Evolutionary conservation across 2,113 vertebrate genomes (phyloP).

Genomic region (Hippocampus mohnikei): DNA sequence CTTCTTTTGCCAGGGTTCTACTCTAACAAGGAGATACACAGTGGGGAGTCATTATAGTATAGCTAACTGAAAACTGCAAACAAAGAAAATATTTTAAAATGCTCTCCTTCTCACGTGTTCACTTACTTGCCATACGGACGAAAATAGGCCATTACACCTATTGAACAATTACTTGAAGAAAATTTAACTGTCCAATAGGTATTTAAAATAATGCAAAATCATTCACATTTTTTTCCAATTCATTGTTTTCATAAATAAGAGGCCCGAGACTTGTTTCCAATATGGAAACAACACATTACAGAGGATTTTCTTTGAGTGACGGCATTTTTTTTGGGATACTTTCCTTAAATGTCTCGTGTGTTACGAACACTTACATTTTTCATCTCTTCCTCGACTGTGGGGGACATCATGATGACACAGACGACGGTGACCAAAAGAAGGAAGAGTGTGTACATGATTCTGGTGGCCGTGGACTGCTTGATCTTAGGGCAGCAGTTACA

Average conservation of each 20-base stretch:
- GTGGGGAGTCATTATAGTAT: constrained; percentile 30
- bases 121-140: too few species aligned
- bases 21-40: constrained; percentile 43
- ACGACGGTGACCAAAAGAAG: constrained; percentile 86
- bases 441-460: constrained; percentile 92
- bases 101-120: too few species aligned
- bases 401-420: constrained; percentile 94
- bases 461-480: constrained; percentile 92
- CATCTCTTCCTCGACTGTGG: constrained; percentile 78
- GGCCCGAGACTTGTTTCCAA: background rate
- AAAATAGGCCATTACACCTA: too few species aligned
- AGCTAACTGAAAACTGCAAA: constrained; percentile 26
- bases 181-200: too few species aligned
- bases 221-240: too few species aligned
- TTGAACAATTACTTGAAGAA: too few species aligned
- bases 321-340: background rate
- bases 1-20: constrained; percentile 47
- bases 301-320: background rate
- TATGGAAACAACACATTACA: background rate
- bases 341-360: background rate
- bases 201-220: too few species aligned
- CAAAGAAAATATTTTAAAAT: too few species aligned
- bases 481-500: constrained; percentile 91
- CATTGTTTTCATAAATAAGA: too few species aligned
- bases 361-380: constrained; percentile 75